Conservation (phyloP, 2,113 vertebrate genomes). For the Lichenostomus cassidix region DNA sequence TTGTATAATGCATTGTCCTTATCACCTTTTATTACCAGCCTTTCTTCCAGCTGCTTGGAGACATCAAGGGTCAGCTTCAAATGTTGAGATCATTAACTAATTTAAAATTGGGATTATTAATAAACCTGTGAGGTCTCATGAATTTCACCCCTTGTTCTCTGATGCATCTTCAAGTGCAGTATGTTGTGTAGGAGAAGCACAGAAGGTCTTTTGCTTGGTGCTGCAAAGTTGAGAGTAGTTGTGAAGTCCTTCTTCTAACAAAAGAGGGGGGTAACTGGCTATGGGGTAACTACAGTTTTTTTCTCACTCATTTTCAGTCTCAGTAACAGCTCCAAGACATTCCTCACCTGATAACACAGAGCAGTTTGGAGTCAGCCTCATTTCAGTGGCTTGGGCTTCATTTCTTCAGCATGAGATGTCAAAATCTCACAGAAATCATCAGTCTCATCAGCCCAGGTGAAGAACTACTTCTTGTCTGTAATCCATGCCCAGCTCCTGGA, state of each 20-base stretch:
- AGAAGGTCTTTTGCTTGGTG: background rate
- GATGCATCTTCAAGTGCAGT: background rate
- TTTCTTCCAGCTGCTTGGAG: background rate
- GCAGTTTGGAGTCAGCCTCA: background rate
- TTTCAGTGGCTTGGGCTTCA: background rate
- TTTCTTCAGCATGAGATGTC: background rate
- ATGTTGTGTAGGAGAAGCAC: background rate
- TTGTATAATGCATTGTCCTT: background rate
- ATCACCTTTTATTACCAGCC: background rate
- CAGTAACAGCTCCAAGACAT: background rate
- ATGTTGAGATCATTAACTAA: background rate
- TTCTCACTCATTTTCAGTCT: background rate
- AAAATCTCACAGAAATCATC: background rate
- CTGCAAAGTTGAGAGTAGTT: background rate
- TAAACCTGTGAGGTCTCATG: background rate
- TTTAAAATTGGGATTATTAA: background rate
- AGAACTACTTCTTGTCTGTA: background rate
- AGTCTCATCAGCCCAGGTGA: background rate
- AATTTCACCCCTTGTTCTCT: background rate
- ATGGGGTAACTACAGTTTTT: background rate
- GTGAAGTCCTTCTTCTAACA: background rate
- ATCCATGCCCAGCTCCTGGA: background rate
- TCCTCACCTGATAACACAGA: background rate
- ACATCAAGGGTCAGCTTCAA: background rate
- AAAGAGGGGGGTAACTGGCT: rapidly evolving